Evolutionary conservation across 2,888 invertebrate species (phyloP), one percentile per base, ranked within the genome.

Genomic region (Trachelus tabidus): DNA sequence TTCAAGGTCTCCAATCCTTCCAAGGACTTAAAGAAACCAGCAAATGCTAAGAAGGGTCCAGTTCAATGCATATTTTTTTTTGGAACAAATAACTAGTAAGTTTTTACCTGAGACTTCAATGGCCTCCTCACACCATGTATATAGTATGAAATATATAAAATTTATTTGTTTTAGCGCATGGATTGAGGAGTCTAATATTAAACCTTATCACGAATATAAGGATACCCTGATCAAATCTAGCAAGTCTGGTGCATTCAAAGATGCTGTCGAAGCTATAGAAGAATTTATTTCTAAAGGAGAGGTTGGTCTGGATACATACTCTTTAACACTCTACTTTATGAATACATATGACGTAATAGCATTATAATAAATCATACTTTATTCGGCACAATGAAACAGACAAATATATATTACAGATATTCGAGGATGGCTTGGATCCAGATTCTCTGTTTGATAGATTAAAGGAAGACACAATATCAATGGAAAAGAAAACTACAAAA

Each of bases 61-160:
- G 91, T 94, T 75, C 96, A 96, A 89, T 98, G 97, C 92, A 96
- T 98, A 83, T 98, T 95, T 92, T 98, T 98, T 93, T 98, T 97
- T 92, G 98, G 98, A 78, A 95, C 97, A n/a, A 96, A 97, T 87
- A 98, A 98, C 92, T 98, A 97, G 98, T 98, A 94, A 97, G 98
- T 96, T 78, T 81, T 73, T 74, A 56, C 2, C 23, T 6, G 40
- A 9, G 40, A 56, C 15, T 23, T 15, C 23, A 56, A 56, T 23
- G 15, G 23, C 23, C 40, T 56, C 40, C 40, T 56, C 40, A 56
- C 23, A 23, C 40, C 40, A 56, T 56, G 40, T 56, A 56, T 23
- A 1, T 56, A 56, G 40, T 23, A 56, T 6, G 9, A 56, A 56
- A 56, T 56, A 56, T 6, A 56, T 56, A 23, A 23, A 56, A 56